Percentiles rank a stretch among this genome's conserved stretches.
These are phyloP conservation scores for Phylloscopus collybita DNA, from an alignment of 2,797 vertebrate genomes.

Conservation along the genomic window DNA sequence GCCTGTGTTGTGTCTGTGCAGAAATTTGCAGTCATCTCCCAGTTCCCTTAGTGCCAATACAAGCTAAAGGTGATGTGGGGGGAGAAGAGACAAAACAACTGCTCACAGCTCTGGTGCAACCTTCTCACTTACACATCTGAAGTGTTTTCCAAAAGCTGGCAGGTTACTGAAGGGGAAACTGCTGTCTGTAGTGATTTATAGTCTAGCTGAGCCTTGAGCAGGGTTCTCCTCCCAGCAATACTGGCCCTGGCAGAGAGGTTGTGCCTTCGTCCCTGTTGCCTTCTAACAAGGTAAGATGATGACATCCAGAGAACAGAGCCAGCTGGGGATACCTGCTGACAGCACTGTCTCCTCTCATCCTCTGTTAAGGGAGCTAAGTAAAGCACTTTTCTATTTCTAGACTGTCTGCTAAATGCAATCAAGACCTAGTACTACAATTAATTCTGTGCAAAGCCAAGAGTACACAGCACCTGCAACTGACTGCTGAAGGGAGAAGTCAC, in stretches of 20 bases:
- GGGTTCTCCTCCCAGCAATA: neutral
- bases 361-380: neutral
- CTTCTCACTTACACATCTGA: neutral
- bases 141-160: neutral
- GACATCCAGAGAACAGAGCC: neutral
- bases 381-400: neutral
- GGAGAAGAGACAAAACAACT: neutral
- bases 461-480: neutral
- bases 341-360: neutral
- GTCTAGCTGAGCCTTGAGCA: neutral
- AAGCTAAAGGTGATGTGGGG: neutral
- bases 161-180: neutral
- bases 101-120: neutral
- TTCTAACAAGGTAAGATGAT: neutral
- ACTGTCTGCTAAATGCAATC: neutral
- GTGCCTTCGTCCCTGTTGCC: neutral
- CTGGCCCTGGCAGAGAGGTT: neutral
- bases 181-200: neutral
- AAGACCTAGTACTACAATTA: neutral
- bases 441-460: neutral
- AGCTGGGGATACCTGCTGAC: neutral
- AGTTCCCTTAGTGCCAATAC: neutral
- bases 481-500: neutral
- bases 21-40: neutral
- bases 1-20: accelerated